These are phyloP conservation scores for Acleris holmiana DNA, from an alignment of 2,888 invertebrate species.

Conservation along the genomic window DNA sequence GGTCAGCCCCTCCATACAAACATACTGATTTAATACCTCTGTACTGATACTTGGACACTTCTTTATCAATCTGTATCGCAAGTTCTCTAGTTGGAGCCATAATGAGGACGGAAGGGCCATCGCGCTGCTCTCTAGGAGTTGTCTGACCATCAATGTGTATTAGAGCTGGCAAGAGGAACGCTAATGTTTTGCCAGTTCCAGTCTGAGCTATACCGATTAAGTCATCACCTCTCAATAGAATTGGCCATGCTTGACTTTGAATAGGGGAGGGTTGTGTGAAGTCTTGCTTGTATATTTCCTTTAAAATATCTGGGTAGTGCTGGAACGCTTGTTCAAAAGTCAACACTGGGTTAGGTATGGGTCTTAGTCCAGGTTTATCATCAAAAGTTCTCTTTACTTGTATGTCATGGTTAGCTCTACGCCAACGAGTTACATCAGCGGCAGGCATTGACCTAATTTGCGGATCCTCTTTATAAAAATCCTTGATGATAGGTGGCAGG, in stretches of 20 bases:
- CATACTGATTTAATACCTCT: slow-evolving; percentile 94
- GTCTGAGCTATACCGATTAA: slow-evolving; percentile 98
- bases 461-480: slow-evolving; percentile 93
- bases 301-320: slow-evolving; percentile 92
- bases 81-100: slow-evolving; percentile 97
- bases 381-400: slow-evolving; percentile 88
- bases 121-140: slow-evolving; percentile 87
- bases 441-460: slow-evolving; percentile 86
- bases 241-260: slow-evolving; percentile 97
- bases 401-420: slow-evolving; percentile 88
- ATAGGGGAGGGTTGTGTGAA: slow-evolving; percentile 95
- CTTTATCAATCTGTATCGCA: slow-evolving; percentile 96
- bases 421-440: slow-evolving; percentile 86
- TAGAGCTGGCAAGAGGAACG: slow-evolving; percentile 95
- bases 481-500: slow-evolving; percentile 88
- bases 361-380: slow-evolving; percentile 68
- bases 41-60: slow-evolving; percentile 95
- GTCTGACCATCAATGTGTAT: slow-evolving; percentile 96
- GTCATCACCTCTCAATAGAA: slow-evolving; percentile 94
- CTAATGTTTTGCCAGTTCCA: slow-evolving; percentile 97
- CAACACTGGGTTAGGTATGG: slow-evolving; percentile 90
- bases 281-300: slow-evolving; percentile 91
- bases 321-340: slow-evolving; percentile 93
- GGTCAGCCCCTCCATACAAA: slow-evolving; percentile 95
- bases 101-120: slow-evolving; percentile 93